phyloP scores from a whole-genome alignment of 2,113 vertebrate species.

The Paratilapia polleni region DNA sequence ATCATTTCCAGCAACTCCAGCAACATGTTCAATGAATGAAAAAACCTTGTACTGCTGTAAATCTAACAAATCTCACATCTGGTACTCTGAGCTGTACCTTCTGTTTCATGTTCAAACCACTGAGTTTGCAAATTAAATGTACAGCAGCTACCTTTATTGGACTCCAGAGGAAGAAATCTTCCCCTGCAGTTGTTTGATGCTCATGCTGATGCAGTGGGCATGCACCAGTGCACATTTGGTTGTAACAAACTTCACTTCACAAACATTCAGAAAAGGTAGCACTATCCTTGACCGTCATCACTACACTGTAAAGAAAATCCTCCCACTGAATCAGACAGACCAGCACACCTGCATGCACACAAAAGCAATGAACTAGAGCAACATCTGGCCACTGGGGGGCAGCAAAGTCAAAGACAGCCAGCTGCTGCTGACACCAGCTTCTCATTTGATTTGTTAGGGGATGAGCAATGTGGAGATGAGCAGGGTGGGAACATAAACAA shows the following conservation, averaged over 20 bases:
- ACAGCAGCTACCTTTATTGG: neutral
- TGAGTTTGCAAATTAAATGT: slow-evolving; percentile 27
- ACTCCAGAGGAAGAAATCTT: neutral
- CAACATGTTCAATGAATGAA: neutral
- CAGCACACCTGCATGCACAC: neutral
- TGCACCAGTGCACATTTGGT: neutral
- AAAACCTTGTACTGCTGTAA: slow-evolving; percentile 5
- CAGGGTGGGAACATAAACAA: neutral
- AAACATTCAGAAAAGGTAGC: neutral
- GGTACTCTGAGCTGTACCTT: neutral
- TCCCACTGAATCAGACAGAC: neutral
- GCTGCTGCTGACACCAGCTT: slow-evolving; percentile 17
- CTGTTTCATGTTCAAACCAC: slow-evolving; percentile 16
- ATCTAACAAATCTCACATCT: slow-evolving; percentile 27
- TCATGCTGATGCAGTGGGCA: neutral
- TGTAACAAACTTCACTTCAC: neutral
- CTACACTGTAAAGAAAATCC: neutral
- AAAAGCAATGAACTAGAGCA: neutral
- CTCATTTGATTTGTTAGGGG: neutral
- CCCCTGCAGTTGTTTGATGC: neutral
- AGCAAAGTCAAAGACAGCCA: slow-evolving; percentile 57
- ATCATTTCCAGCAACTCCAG: slow-evolving; percentile 1
- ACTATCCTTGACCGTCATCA: neutral
- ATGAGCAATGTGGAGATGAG: slow-evolving; percentile 2
- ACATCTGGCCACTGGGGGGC: slow-evolving; percentile 60